A percentile compares a stretch with the other conserved stretches of the same genome.
These are phyloP conservation scores for Sardina pilchardus DNA, from an alignment of 2,113 vertebrate species.

Conservation along the genomic window DNA sequence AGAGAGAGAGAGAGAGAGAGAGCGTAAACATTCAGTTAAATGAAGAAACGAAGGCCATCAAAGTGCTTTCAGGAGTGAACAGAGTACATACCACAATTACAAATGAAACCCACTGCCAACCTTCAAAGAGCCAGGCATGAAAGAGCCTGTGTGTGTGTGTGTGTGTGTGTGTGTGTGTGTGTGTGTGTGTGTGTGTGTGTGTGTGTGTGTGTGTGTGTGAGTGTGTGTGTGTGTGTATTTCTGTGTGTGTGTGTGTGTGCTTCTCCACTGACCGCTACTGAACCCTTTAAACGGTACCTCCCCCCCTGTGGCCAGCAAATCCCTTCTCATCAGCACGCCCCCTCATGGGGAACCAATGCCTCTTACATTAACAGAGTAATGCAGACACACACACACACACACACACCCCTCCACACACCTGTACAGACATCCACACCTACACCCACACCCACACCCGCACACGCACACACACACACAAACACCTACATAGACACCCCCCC, in stretches of 20 bases:
- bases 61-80: not conserved
- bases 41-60: conserved; percentile 33
- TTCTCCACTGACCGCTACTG: too few species aligned
- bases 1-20: conserved; percentile 17
- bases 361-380: too few species aligned
- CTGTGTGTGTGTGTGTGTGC: not conserved
- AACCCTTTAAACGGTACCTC: too few species aligned
- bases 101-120: not conserved
- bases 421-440: too few species aligned
- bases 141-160: not conserved
- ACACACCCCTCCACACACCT: too few species aligned
- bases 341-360: too few species aligned
- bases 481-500: too few species aligned
- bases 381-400: too few species aligned
- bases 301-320: too few species aligned
- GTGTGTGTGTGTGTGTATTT: not conserved
- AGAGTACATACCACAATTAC: not conserved
- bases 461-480: too few species aligned
- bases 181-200: conserved; percentile 28
- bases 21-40: conserved; percentile 42
- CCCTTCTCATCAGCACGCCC: too few species aligned
- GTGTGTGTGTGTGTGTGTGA: not conserved
- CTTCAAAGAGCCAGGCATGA: not conserved
- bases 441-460: too few species aligned
- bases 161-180: not conserved